phyloP scores from a whole-genome alignment of 2,797 vertebrate genomes.

The Jordanella pulchra region DNA sequence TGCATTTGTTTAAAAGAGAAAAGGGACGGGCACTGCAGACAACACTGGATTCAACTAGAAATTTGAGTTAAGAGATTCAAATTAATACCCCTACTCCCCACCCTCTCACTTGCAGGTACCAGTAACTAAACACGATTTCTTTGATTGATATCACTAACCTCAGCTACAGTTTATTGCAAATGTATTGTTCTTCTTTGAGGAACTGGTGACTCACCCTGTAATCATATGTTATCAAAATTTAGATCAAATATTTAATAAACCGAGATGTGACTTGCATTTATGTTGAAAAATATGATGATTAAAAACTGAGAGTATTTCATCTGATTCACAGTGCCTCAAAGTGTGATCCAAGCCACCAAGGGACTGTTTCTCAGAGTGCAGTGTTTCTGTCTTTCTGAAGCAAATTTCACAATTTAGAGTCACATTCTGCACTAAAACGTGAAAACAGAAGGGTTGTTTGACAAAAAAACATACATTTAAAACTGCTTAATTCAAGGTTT shows the following conservation, averaged over 20 bases:
- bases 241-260: not conserved
- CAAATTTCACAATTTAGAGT: not conserved
- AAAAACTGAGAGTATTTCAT: not conserved
- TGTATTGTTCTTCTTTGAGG: conserved; percentile 6
- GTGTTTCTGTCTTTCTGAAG: not conserved
- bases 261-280: not conserved
- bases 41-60: conserved; percentile 27
- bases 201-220: conserved; percentile 9
- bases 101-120: conserved; percentile 43
- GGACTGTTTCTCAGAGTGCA: not conserved
- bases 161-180: conserved; percentile 15
- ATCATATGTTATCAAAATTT: conserved; percentile 7
- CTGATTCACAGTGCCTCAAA: not conserved
- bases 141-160: conserved; percentile 24
- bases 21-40: conserved; percentile 41
- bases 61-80: conserved; percentile 46
- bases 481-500: not conserved
- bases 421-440: not conserved
- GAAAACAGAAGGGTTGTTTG: conserved; percentile 2
- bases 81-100: conserved; percentile 46
- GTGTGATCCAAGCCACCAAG: not conserved
- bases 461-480: not conserved
- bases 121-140: conserved; percentile 41
- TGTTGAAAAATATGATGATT: not conserved
- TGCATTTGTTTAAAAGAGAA: conserved; percentile 23